phyloP scores from a whole-genome alignment of 2,888 invertebrate genomes.

The Drosophila neotestacea region DNA sequence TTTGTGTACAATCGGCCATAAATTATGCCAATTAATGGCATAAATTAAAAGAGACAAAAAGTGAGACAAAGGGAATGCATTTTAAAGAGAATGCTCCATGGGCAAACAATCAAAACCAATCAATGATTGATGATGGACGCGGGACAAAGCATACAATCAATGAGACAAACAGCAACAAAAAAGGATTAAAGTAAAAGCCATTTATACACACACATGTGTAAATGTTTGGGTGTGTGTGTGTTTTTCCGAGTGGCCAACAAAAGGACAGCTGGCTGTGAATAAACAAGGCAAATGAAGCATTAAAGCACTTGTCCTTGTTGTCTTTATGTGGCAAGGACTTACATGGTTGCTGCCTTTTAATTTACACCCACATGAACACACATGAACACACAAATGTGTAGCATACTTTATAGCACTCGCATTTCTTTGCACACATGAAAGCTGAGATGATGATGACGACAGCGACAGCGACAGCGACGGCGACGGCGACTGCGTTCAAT shows the following conservation, averaged over 20 bases:
- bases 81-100: slow-evolving; percentile 5
- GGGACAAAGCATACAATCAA: slow-evolving; percentile 71
- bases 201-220: slow-evolving; percentile 50
- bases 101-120: slow-evolving; percentile 74
- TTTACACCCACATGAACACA: slow-evolving; percentile 29
- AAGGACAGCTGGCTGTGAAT: slow-evolving; percentile 74
- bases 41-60: slow-evolving; percentile 56
- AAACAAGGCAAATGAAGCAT: slow-evolving; percentile 84
- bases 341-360: slow-evolving; percentile 59
- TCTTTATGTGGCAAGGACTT: slow-evolving; percentile 40
- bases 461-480: slow-evolving; percentile 42
- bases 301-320: slow-evolving; percentile 79
- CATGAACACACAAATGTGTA: slow-evolving; percentile 25
- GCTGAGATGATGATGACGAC: slow-evolving; percentile 37
- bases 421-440: slow-evolving; percentile 74
- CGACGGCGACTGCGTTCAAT: slow-evolving; percentile 65
- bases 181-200: slow-evolving; percentile 83
- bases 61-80: slow-evolving; percentile 28
- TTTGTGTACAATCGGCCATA: slow-evolving; percentile 54
- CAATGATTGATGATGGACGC: slow-evolving; percentile 66
- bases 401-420: slow-evolving; percentile 57
- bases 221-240: slow-evolving; percentile 2
- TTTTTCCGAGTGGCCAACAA: slow-evolving; percentile 75
- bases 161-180: slow-evolving; percentile 57
- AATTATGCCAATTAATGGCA: slow-evolving; percentile 76